These are phyloP conservation scores for Martes flavigula DNA, from an alignment of 2,797 vertebrate genomes.

Conservation along the genomic window DNA sequence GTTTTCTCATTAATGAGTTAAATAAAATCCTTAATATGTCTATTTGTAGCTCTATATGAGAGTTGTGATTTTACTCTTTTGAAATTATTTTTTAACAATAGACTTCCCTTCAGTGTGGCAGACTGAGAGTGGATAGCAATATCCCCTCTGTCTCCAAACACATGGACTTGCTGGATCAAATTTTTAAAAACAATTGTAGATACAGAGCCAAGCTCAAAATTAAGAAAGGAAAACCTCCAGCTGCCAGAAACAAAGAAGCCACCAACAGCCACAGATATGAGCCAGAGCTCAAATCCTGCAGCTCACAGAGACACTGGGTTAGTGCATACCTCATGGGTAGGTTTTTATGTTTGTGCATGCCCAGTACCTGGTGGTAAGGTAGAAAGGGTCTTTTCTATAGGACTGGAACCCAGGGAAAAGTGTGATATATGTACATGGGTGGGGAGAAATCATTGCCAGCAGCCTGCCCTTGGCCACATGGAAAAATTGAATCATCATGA, in stretches of 20 bases:
- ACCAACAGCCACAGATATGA: not conserved
- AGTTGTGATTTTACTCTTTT: not conserved
- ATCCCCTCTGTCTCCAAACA: not conserved
- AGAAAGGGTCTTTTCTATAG: not conserved
- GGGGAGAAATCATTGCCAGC: not conserved
- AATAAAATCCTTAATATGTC: not conserved
- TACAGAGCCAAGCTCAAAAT: not conserved
- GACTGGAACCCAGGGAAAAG: not conserved
- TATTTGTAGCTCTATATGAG: not conserved
- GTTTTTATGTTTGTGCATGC: not conserved
- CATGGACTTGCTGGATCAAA: not conserved
- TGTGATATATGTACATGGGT: not conserved
- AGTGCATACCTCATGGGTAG: not conserved
- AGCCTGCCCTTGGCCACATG: not conserved
- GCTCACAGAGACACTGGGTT: not conserved
- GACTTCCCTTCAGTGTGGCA: not conserved
- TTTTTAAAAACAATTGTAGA: not conserved
- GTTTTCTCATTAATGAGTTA: not conserved
- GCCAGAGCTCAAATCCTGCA: not conserved
- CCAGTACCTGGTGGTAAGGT: not conserved
- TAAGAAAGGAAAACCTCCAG: not conserved
- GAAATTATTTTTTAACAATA: not conserved
- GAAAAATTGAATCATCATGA: not conserved
- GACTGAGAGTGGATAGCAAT: not conserved
- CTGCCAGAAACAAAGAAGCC: not conserved